Evolutionary conservation across 2,113 vertebrate species (phyloP).

Genomic region (Cyphomyrus discorhynchus): DNA sequence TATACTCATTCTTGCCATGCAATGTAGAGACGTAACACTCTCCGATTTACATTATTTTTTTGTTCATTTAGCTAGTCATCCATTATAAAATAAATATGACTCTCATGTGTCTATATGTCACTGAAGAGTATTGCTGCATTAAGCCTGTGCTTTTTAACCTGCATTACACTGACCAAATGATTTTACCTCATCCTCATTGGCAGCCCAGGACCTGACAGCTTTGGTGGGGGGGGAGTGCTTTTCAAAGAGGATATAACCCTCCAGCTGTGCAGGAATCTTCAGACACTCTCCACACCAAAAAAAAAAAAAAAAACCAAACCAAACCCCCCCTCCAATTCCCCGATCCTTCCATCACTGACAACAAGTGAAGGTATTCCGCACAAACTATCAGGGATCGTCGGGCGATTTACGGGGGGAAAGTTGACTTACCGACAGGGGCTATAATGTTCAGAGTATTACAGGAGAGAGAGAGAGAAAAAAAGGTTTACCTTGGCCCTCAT

Average conservation of each 20-base stretch:
- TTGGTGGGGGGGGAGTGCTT: neutral
- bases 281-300: neutral
- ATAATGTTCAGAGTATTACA: constrained; percentile 56
- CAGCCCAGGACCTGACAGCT: neutral
- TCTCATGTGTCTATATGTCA: neutral
- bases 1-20: neutral
- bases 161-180: neutral
- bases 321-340: constrained; percentile 19
- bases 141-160: neutral
- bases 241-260: neutral
- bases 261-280: neutral
- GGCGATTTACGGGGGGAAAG: neutral
- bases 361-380: neutral
- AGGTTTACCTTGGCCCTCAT: constrained; percentile 66
- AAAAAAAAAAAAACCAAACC: neutral
- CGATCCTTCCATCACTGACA: constrained; percentile 46
- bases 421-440: constrained; percentile 45
- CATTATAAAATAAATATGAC: neutral
- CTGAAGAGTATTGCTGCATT: neutral
- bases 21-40: neutral
- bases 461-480: constrained; percentile 43
- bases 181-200: neutral
- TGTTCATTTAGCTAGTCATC: neutral
- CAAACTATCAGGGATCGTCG: neutral
- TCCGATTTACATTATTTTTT: neutral